A percentile compares a stretch with the other conserved stretches of the same genome.
These are phyloP conservation scores for Astyanax mexicanus DNA, from an alignment of 2,797 vertebrate species.

Conservation along the genomic window DNA sequence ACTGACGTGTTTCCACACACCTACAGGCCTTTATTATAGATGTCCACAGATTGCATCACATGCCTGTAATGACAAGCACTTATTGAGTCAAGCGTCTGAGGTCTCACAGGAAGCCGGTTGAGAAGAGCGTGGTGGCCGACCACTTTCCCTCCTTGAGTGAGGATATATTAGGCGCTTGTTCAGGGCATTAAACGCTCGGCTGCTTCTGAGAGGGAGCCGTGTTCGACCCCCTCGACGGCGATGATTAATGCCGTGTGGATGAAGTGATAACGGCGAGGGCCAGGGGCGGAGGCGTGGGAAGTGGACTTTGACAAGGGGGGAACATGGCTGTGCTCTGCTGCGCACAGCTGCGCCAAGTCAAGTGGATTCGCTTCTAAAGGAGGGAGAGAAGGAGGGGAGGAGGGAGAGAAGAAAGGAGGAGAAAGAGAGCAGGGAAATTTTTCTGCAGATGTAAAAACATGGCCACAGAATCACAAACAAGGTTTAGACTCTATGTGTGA, in stretches of 20 bases:
- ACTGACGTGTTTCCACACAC: too few species aligned
- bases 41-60: neutral
- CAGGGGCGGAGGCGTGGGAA: slow-evolving; percentile 50
- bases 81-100: slow-evolving; percentile 5
- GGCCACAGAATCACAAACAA: slow-evolving; percentile 31
- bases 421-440: slow-evolving; percentile 21
- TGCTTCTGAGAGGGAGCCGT: slow-evolving; percentile 20
- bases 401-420: slow-evolving; percentile 16
- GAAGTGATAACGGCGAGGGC: slow-evolving; percentile 51
- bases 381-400: slow-evolving; percentile 10
- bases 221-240: slow-evolving; percentile 22
- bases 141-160: neutral
- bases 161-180: slow-evolving; percentile 37
- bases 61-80: neutral
- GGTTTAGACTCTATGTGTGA: slow-evolving; percentile 29
- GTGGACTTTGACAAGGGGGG: slow-evolving; percentile 49
- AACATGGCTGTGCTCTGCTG: slow-evolving; percentile 54
- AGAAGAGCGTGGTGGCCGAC: neutral
- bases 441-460: slow-evolving; percentile 46
- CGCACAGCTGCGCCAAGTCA: slow-evolving; percentile 58
- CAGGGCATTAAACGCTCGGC: slow-evolving; percentile 30
- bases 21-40: too few species aligned
- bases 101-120: neutral
- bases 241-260: slow-evolving; percentile 51
- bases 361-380: slow-evolving; percentile 42